These are phyloP conservation scores for Protobothrops flavoviridis DNA, from an alignment of 2,113 vertebrate genomes.

Conservation along the genomic window DNA sequence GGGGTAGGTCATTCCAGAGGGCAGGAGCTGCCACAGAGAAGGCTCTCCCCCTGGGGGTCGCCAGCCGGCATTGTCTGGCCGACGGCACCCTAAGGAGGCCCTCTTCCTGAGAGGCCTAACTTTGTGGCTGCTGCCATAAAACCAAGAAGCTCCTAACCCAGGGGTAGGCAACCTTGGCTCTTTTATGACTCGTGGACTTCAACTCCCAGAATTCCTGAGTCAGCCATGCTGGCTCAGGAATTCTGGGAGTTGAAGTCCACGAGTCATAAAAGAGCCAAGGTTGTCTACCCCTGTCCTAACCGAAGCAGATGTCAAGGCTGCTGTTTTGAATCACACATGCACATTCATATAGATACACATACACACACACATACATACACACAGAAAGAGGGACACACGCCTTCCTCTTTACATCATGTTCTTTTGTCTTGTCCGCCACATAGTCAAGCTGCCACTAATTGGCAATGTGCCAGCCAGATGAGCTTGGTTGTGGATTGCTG, in stretches of 20 bases:
- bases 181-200: too few species aligned
- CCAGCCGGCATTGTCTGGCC: too few species aligned
- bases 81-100: too few species aligned
- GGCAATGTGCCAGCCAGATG: not conserved
- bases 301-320: not conserved
- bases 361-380: not conserved
- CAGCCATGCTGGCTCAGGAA: too few species aligned
- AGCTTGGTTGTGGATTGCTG: not conserved
- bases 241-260: too few species aligned
- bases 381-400: not conserved
- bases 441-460: rapidly evolving
- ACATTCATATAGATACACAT: not conserved
- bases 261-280: too few species aligned
- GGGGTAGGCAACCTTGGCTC: too few species aligned
- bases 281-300: not conserved
- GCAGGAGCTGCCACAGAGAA: too few species aligned
- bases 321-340: not conserved
- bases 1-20: too few species aligned
- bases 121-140: not conserved
- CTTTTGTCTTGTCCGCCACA: not conserved
- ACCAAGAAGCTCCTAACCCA: rapidly evolving
- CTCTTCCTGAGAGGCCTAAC: rapidly evolving
- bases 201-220: too few species aligned
- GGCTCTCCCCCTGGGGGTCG: too few species aligned
- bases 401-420: not conserved